phyloP scores from a whole-genome alignment of 2,888 invertebrate species.

The Hirtodrosophila cameraria region DNA sequence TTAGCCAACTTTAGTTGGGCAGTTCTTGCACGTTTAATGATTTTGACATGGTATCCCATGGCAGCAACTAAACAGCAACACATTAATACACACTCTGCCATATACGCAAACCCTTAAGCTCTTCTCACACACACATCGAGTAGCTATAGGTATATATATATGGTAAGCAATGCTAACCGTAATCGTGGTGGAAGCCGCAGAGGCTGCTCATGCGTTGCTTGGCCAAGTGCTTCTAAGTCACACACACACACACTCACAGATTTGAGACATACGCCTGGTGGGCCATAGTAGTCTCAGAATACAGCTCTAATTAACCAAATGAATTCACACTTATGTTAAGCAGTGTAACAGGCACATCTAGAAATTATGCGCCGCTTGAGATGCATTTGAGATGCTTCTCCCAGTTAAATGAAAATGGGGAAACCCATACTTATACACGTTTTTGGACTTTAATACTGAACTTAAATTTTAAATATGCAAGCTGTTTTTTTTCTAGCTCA shows the following conservation, averaged over 20 bases:
- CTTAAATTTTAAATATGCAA: too few species aligned
- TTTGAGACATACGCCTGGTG: neutral
- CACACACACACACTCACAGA: constrained; percentile 1
- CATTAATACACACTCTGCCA: constrained; percentile 33
- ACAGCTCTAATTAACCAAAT: constrained; percentile 72
- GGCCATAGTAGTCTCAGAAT: constrained; percentile 47
- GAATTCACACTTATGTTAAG: constrained; percentile 68
- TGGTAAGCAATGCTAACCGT: constrained; percentile 16
- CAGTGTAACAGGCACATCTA: constrained; percentile 27
- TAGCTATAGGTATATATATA: neutral
- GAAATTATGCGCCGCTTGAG: constrained; percentile 37
- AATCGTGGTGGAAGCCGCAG: constrained; percentile 46
- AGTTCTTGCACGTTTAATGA: constrained; percentile 42
- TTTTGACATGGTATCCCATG: constrained; percentile 35
- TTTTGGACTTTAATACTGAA: neutral
- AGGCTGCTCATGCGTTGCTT: constrained; percentile 34
- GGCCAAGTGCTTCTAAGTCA: constrained; percentile 20
- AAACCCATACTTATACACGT: too few species aligned
- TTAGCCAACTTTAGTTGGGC: constrained; percentile 39
- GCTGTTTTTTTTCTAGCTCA: too few species aligned
- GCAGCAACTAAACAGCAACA: constrained; percentile 23
- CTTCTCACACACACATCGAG: neutral
- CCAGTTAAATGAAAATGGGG: neutral
- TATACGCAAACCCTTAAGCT: constrained; percentile 4
- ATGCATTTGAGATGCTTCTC: constrained; percentile 29